phyloP scores from a whole-genome alignment of 2,797 vertebrate genomes.

The Mergus octosetaceus region DNA sequence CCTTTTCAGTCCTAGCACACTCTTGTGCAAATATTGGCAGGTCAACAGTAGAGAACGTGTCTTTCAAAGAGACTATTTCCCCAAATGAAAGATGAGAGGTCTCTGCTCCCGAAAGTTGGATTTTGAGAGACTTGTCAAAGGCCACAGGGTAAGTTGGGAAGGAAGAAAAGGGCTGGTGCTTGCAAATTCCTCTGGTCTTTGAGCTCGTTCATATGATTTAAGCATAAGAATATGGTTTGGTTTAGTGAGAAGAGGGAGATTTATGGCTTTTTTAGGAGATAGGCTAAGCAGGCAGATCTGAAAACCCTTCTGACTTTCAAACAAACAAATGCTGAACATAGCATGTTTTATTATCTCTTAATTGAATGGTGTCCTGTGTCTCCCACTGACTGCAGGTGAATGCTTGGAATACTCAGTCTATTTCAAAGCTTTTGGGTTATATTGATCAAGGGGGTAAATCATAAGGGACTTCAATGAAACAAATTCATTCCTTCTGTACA shows the following conservation, averaged over 20 bases:
- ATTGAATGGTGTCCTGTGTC: background rate
- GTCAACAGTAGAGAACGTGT: background rate
- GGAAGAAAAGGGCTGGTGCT: background rate
- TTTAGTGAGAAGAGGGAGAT: conserved; percentile 41
- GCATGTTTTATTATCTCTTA: conserved; percentile 29
- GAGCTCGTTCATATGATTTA: conserved; percentile 25
- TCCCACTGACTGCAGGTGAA: conserved; percentile 21
- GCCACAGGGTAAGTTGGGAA: background rate
- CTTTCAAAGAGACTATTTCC: background rate
- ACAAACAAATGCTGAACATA: conserved; percentile 11
- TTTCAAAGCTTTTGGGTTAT: background rate
- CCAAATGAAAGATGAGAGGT: background rate
- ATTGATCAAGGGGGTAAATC: background rate
- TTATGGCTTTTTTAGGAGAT: conserved; percentile 47
- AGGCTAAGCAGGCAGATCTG: background rate
- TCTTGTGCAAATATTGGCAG: background rate
- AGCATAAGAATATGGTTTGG: conserved; percentile 37
- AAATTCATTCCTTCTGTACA: conserved; percentile 31
- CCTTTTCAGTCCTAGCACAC: background rate
- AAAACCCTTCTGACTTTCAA: conserved; percentile 29
- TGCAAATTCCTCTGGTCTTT: conserved; percentile 47
- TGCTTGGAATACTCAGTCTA: background rate
- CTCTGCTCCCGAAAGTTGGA: background rate
- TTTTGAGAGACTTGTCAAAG: background rate
- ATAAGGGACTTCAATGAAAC: background rate